Base-by-base conservation (phyloP, 2,888 invertebrate genomes). In the Lutraria lutraria region DNA sequence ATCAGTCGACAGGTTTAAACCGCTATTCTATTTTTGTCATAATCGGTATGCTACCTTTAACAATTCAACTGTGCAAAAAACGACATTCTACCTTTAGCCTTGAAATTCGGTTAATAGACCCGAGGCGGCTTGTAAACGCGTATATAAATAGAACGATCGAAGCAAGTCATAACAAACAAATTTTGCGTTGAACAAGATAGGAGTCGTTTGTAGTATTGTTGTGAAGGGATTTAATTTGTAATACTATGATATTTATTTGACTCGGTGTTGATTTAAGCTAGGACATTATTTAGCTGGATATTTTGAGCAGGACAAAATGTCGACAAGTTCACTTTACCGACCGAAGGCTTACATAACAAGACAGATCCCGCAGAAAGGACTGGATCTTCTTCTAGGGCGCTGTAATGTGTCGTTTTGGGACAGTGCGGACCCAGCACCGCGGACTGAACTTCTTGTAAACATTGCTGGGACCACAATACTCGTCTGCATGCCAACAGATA, bases 401-500 rank as follows among this genome's bases (percentile, higher is more conserved):
- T 95, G 96, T 90, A 94, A 95, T 76, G 93, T 96, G 12, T 94
- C 94, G 13, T 95, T 95, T 79, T 96, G 96, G 96, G 94, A 95
- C 89, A 93, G 94, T 52, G 88, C 93, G 56, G 94, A 94, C 68
- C 93, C 94, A 12, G 94, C 95, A 10, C 94, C 95, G 13, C 97
- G 98, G 87, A 97, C 97, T 0, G 98, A 98, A 92, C 97, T 99
- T 0, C 95, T 98, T 8, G 97, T 97, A 94, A 97, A 97, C 93
- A 97, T 99, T 8, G 96, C 96, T 85, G 98, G 98, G 25, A 98
- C 98, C 52, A 97, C 98, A 95, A 99, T 97, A 0, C 97, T 99
- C 10, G 98, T 97, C 95, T 99, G 99, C 96, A 97, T 98, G 83
- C 97, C 99, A 8, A 98, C 98, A 0, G 99, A 99, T 94, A 98